phyloP scores from a whole-genome alignment of 1,140 invertebrate species.

The Bombus picipes region DNA sequence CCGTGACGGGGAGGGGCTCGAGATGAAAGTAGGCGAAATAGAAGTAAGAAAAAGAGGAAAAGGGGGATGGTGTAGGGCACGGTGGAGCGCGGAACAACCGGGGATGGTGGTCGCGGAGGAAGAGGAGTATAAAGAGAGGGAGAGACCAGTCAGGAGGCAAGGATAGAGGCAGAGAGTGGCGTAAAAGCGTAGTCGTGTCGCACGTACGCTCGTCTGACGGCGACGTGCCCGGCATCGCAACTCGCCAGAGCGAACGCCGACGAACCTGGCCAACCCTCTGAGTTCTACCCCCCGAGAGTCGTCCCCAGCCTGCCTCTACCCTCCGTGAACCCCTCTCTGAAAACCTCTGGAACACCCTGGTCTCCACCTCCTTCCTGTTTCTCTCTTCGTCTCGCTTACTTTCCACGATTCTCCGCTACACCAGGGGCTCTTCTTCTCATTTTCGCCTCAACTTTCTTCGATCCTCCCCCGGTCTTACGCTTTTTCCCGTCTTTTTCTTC shows the following conservation, averaged over 20 bases:
- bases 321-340: slow-evolving; percentile 51
- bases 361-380: slow-evolving; percentile 56
- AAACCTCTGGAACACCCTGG: slow-evolving; percentile 59
- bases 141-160: slow-evolving; percentile 64
- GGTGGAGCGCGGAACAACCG: slow-evolving; percentile 25
- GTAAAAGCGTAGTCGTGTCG: slow-evolving; percentile 83
- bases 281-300: slow-evolving; percentile 72
- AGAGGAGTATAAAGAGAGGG: slow-evolving; percentile 41
- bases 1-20: neutral
- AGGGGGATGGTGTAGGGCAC: slow-evolving; percentile 28
- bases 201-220: slow-evolving; percentile 83
- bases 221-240: slow-evolving; percentile 80
- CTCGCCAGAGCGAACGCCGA: slow-evolving; percentile 66
- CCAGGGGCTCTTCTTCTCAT: slow-evolving; percentile 20
- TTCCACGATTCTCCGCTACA: neutral
- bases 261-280: slow-evolving; percentile 67
- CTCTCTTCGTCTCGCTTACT: slow-evolving; percentile 36
- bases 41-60: slow-evolving; percentile 42
- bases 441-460: slow-evolving; percentile 40
- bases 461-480: neutral
- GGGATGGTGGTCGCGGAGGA: slow-evolving; percentile 6
- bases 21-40: slow-evolving; percentile 64
- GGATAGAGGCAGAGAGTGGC: slow-evolving; percentile 70
- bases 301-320: slow-evolving; percentile 59
- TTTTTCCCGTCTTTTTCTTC: slow-evolving; percentile 4